Percentiles rank a stretch among this genome's conserved stretches.
These are phyloP conservation scores for Callopanchax toddi DNA, from an alignment of 2,113 vertebrate genomes.

Conservation along the genomic window DNA sequence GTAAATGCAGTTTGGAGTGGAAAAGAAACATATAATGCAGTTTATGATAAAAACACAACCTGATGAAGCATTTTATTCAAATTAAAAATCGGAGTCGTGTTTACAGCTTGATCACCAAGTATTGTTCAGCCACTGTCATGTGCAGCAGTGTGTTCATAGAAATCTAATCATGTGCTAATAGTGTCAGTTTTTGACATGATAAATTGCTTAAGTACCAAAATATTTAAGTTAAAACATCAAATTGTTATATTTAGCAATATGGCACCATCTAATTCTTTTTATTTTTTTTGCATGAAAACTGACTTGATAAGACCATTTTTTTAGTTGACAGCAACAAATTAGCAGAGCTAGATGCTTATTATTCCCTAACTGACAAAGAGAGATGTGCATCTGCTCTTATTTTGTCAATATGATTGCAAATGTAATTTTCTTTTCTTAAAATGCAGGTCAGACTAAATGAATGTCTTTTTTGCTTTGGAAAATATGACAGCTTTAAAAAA, in stretches of 20 bases:
- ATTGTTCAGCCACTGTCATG: no score
- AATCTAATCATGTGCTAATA: no score
- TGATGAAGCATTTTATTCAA: not conserved
- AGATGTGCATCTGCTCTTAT: not conserved
- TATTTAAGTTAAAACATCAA: not conserved
- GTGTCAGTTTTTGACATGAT: no score
- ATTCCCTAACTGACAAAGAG: not conserved
- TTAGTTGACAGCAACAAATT: not conserved
- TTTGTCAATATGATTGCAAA: not conserved
- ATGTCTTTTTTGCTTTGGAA: not conserved
- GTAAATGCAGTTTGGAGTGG: not conserved
- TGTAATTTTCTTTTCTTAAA: not conserved
- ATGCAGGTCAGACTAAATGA: not conserved
- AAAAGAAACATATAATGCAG: not conserved
- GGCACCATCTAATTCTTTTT: not conserved
- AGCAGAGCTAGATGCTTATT: not conserved
- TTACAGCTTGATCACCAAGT: not conserved
- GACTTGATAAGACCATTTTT: no score
- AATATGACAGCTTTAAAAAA: not conserved
- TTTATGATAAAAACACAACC: slow-evolving; percentile 13
- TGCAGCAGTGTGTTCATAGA: no score
- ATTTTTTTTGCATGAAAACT: not conserved
- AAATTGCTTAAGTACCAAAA: not conserved
- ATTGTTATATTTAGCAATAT: not conserved
- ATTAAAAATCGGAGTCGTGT: not conserved